A percentile compares a stretch with the other conserved stretches of the same genome.
These are phyloP conservation scores for Oreonectes daqikongensis DNA, from an alignment of 2,797 vertebrate genomes.

Conservation along the genomic window DNA sequence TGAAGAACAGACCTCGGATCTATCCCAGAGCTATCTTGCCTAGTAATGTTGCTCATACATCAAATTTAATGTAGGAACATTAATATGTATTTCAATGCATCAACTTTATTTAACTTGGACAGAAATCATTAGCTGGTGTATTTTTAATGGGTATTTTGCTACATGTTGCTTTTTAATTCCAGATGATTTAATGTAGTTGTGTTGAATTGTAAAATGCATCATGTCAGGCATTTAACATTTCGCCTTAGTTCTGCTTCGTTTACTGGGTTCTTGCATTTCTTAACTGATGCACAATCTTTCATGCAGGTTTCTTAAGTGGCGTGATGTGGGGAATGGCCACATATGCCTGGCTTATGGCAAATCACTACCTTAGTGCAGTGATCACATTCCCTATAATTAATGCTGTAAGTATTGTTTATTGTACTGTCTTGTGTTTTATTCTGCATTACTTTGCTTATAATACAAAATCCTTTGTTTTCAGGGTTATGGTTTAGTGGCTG, in stretches of 20 bases:
- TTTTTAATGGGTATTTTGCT: background rate
- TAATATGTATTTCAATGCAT: background rate
- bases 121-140: background rate
- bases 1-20: constrained; percentile 84
- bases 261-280: background rate
- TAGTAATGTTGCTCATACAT: constrained; percentile 70
- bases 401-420: constrained; percentile 77
- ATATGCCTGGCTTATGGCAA: constrained; percentile 89
- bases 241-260: background rate
- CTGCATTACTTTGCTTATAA: background rate
- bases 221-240: too few relatives aligned
- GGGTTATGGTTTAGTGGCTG: constrained; percentile 87
- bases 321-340: constrained; percentile 84
- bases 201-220: too few relatives aligned
- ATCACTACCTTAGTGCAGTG: constrained; percentile 83
- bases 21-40: constrained; percentile 85
- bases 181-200: too few relatives aligned
- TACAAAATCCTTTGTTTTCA: constrained; percentile 58
- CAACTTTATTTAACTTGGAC: background rate
- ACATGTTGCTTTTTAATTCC: background rate
- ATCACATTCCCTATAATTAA: constrained; percentile 87
- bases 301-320: constrained; percentile 72
- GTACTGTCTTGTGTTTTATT: background rate
- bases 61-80: background rate
- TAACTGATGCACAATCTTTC: background rate